Percentiles rank a stretch among this genome's conserved stretches.
These are phyloP conservation scores for Limonius californicus DNA, from an alignment of 1,140 invertebrate species.

Conservation along the genomic window DNA sequence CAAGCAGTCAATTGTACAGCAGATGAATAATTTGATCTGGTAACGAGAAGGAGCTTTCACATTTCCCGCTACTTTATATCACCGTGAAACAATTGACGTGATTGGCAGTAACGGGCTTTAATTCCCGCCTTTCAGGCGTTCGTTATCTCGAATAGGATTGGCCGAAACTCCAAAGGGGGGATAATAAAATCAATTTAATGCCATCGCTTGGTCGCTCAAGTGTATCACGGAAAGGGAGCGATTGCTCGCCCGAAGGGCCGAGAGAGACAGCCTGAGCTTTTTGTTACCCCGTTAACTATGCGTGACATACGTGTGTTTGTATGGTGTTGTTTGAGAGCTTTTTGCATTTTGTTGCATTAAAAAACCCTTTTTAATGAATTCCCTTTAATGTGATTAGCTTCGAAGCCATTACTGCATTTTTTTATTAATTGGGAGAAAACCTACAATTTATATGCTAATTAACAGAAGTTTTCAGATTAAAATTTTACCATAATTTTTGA, in stretches of 20 bases:
- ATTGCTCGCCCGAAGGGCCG: neutral
- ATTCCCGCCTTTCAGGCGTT: constrained; percentile 29
- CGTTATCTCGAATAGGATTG: constrained; percentile 34
- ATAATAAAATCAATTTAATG: constrained; percentile 43
- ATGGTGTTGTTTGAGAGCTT: constrained; percentile 6
- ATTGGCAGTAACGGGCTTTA: constrained; percentile 32
- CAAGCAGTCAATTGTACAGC: neutral
- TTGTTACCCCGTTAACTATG: constrained; percentile 11
- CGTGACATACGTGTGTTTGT: constrained; percentile 13
- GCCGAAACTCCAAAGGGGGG: constrained; percentile 31
- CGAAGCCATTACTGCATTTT: neutral
- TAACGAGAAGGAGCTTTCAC: constrained; percentile 9
- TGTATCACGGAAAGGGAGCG: constrained; percentile 3
- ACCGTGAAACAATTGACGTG: constrained; percentile 16
- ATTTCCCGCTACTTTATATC: constrained; percentile 8
- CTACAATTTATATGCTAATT: too few species aligned
- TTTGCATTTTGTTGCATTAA: constrained; percentile 5
- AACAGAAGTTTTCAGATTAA: too few species aligned
- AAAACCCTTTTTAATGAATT: constrained; percentile 3
- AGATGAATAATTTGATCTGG: constrained; percentile 7
- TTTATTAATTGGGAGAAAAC: neutral
- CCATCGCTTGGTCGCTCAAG: constrained; percentile 13
- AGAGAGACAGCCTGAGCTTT: constrained; percentile 2
- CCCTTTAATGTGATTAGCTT: constrained; percentile 8
- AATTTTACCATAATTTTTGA: too few species aligned